Conservation (phyloP, 2,113 vertebrate genomes). For the Opisthocomus hoazin region DNA sequence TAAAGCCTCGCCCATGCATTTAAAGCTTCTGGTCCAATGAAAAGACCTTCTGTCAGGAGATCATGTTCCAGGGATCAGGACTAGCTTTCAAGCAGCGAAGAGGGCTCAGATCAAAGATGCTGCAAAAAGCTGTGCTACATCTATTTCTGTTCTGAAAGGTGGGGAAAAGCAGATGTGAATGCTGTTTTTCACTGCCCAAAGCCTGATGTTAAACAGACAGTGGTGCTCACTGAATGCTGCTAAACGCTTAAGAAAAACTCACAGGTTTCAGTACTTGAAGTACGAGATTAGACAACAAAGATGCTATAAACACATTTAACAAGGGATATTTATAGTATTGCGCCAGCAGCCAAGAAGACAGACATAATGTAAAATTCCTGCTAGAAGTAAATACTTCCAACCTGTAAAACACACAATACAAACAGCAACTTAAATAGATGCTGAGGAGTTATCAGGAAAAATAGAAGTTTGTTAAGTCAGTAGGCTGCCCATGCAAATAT, state of each 20-base stretch:
- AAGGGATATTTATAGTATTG: not conserved
- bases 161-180: not conserved
- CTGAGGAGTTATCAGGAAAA: not conserved
- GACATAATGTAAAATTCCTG: not conserved
- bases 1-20: not conserved
- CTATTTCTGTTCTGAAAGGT: not conserved
- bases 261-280: not conserved
- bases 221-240: not conserved
- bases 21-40: not conserved
- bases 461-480: not conserved
- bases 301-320: not conserved
- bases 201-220: not conserved
- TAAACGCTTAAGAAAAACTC: not conserved
- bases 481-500: not conserved
- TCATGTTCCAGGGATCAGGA: not conserved
- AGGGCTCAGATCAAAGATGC: not conserved
- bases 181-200: not conserved
- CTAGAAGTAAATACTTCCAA: not conserved
- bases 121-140: not conserved
- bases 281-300: not conserved
- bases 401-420: not conserved
- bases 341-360: not conserved
- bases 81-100: not conserved
- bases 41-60: not conserved
- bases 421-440: not conserved